Percentiles rank a stretch among this genome's conserved stretches.
Conservation (phyloP, 2,113 vertebrate genomes). For the Lynx canadensis region DNA sequence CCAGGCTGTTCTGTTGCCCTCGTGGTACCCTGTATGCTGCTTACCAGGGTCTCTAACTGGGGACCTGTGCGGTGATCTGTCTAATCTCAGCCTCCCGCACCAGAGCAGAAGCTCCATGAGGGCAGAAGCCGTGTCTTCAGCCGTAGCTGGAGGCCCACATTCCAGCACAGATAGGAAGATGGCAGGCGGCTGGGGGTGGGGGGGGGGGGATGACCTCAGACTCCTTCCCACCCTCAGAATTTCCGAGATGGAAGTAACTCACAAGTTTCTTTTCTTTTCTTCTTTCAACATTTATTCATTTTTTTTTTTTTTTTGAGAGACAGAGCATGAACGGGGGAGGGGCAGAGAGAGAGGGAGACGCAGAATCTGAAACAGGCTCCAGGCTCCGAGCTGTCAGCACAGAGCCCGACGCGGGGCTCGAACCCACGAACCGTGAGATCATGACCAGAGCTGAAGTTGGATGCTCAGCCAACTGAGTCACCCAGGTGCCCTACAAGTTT, state of each 20-base stretch:
- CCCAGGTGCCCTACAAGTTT: not conserved
- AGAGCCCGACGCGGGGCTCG: no score
- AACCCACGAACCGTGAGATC: no score
- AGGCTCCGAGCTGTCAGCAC: no score
- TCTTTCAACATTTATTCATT: not conserved
- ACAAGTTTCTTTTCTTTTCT: not conserved
- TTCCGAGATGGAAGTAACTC: not conserved
- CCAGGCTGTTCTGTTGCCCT: not conserved
- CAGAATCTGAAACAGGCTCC: no score
- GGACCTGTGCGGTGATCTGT: rapidly evolving
- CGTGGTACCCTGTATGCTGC: rapidly evolving
- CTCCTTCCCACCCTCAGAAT: not conserved
- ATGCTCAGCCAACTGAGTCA: no score
- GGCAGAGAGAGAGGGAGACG: no score
- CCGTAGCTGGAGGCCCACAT: not conserved
- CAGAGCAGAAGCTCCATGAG: not conserved
- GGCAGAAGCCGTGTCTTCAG: not conserved
- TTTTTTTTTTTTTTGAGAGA: no score
- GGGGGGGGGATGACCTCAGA: not conserved
- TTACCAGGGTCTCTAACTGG: not conserved
- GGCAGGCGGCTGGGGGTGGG: no score
- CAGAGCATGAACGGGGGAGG: no score
- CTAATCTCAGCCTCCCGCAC: not conserved
- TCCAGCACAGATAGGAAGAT: not conserved
- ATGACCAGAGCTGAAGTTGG: no score